Conservation (phyloP, 2,888 invertebrate genomes). For the Andrena fulva region DNA sequence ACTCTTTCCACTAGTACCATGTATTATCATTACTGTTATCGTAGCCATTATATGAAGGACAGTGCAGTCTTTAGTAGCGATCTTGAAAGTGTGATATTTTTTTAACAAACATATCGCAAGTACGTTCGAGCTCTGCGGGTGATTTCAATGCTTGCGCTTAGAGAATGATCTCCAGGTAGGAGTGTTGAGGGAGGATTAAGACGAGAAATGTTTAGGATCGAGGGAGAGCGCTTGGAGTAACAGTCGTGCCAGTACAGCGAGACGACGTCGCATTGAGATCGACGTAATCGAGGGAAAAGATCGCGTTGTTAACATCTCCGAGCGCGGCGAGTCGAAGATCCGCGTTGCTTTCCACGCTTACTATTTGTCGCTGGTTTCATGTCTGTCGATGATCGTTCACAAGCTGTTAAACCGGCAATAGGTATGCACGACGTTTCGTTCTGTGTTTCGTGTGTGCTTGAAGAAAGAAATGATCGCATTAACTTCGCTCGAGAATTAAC, state of each 20-base stretch:
- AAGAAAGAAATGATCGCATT: background rate
- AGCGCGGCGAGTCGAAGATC: slow-evolving; percentile 54
- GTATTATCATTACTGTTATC: slow-evolving; percentile 65
- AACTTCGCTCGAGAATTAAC: slow-evolving; percentile 29
- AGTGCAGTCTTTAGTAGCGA: slow-evolving; percentile 59
- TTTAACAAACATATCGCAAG: slow-evolving; percentile 70
- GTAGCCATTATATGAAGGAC: slow-evolving; percentile 51
- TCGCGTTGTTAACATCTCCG: background rate
- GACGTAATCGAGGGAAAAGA: background rate
- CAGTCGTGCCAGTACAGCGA: slow-evolving; percentile 20
- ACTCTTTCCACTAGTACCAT: slow-evolving; percentile 44
- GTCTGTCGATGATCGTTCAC: slow-evolving; percentile 44
- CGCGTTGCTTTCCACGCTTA: slow-evolving; percentile 60
- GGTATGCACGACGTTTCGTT: slow-evolving; percentile 34
- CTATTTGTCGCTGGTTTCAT: slow-evolving; percentile 28
- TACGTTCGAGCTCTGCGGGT: slow-evolving; percentile 46
- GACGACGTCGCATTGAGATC: background rate
- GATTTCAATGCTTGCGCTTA: slow-evolving; percentile 45
- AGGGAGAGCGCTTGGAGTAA: background rate
- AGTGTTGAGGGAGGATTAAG: slow-evolving; percentile 55
- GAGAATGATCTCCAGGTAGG: slow-evolving; percentile 20
- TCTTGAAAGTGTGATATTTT: slow-evolving; percentile 70
- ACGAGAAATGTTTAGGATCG: slow-evolving; percentile 17
- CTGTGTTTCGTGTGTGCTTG: slow-evolving; percentile 59
- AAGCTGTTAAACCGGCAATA: slow-evolving; percentile 42